A percentile compares a stretch with the other conserved stretches of the same genome.
These are phyloP conservation scores for Hippopotamus amphibius DNA, from an alignment of 2,113 vertebrate species.

Conservation along the genomic window DNA sequence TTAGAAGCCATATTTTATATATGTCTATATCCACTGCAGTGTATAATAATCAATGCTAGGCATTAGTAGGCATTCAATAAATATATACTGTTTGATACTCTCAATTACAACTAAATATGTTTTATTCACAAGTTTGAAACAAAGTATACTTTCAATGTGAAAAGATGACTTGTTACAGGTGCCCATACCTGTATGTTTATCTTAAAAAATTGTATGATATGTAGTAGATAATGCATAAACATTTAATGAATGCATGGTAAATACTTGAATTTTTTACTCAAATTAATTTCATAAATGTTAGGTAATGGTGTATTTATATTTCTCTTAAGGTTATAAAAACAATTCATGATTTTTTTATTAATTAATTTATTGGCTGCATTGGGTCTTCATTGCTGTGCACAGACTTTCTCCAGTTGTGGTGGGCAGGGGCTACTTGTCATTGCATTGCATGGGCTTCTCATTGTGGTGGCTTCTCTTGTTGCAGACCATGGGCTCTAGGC, in stretches of 20 bases:
- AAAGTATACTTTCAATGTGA: neutral
- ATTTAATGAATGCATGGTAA: neutral
- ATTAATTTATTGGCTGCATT: too few relatives aligned
- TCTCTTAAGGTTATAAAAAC: neutral
- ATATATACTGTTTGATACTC: neutral
- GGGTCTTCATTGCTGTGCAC: too few relatives aligned
- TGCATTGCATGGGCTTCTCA: too few relatives aligned
- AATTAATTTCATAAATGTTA: neutral
- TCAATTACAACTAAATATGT: neutral
- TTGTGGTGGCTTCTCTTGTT: too few relatives aligned
- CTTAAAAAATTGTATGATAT: neutral
- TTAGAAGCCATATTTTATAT: neutral
- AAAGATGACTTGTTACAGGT: neutral
- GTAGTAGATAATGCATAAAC: neutral
- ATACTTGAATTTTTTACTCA: neutral
- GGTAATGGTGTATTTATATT: neutral
- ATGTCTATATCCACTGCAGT: neutral
- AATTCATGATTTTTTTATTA: neutral
- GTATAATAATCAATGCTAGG: neutral
- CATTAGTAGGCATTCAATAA: neutral
- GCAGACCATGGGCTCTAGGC: too few relatives aligned
- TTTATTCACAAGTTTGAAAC: neutral
- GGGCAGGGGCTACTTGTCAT: too few relatives aligned
- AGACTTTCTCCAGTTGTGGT: too few relatives aligned
- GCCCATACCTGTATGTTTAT: neutral